Percentiles rank a stretch among this genome's conserved stretches.
These are phyloP conservation scores for Vanessa cardui DNA, from an alignment of 2,888 invertebrate genomes.

Conservation along the genomic window DNA sequence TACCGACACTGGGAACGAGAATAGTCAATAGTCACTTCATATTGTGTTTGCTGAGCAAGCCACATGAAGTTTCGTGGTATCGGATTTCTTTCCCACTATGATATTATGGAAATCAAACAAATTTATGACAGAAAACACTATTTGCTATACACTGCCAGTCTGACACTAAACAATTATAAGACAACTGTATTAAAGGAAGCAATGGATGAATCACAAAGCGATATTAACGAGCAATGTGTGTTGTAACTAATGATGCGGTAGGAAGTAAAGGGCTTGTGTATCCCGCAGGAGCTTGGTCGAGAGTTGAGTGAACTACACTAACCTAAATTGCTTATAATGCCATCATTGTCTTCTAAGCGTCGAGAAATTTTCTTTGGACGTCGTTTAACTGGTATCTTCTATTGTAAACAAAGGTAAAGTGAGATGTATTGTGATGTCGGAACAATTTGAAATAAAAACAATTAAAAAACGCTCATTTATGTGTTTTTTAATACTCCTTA, in stretches of 20 bases:
- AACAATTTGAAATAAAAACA: conserved; percentile 9
- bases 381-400: conserved; percentile 53
- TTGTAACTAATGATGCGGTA: conserved; percentile 46
- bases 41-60: conserved; percentile 79
- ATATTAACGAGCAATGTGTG: conserved; percentile 24
- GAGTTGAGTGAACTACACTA: conserved; percentile 78
- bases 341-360: conserved; percentile 65
- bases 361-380: conserved; percentile 62
- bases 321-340: conserved; percentile 75
- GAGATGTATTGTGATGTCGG: conserved; percentile 26
- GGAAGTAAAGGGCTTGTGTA: conserved; percentile 58
- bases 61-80: conserved; percentile 75
- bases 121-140: conserved; percentile 7
- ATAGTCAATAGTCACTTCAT: conserved; percentile 82
- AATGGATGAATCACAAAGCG: conserved; percentile 47
- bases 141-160: conserved; percentile 44
- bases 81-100: conserved; percentile 60
- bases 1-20: conserved; percentile 67
- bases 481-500: too few relatives aligned
- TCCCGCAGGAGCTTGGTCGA: conserved; percentile 69
- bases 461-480: too few relatives aligned
- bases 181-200: conserved; percentile 34
- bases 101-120: conserved; percentile 37
- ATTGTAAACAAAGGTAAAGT: conserved; percentile 57
- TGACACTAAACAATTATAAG: neutral